phyloP scores from a whole-genome alignment of 2,797 vertebrate genomes.

The Phataginus tricuspis region DNA sequence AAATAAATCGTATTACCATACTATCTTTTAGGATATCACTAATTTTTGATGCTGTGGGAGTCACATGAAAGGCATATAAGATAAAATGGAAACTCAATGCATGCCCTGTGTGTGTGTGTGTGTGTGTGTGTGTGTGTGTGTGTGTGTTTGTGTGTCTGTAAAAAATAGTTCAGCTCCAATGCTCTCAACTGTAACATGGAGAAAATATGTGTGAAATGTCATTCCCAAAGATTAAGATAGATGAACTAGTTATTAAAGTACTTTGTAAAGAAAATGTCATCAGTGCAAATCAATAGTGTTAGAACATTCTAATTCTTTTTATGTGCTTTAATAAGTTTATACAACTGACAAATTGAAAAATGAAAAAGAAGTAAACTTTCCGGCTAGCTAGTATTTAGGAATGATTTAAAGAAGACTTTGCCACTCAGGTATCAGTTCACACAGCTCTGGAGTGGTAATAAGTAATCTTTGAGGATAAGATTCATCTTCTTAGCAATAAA shows the following conservation, averaged over 20 bases:
- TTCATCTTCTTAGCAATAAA: background rate
- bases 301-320: background rate
- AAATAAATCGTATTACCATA: background rate
- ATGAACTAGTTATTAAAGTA: conserved; percentile 7
- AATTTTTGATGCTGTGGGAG: background rate
- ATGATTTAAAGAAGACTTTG: background rate
- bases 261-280: background rate
- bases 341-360: background rate
- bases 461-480: background rate
- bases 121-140: background rate
- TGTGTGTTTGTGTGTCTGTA: background rate
- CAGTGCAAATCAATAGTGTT: background rate
- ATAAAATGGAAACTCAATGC: background rate
- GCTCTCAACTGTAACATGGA: background rate
- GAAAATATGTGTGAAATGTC: background rate
- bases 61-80: background rate
- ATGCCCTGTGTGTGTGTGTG: background rate
- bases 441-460: background rate
- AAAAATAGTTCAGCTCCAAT: background rate
- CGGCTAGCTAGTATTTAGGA: background rate
- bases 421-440: background rate
- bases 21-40: background rate
- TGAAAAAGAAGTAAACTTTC: background rate
- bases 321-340: conserved; percentile 1
- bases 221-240: background rate